Percentiles rank a stretch among this genome's conserved stretches.
These are phyloP conservation scores for Physella acuta DNA, from an alignment of 1,140 invertebrate species.

Conservation along the genomic window DNA sequence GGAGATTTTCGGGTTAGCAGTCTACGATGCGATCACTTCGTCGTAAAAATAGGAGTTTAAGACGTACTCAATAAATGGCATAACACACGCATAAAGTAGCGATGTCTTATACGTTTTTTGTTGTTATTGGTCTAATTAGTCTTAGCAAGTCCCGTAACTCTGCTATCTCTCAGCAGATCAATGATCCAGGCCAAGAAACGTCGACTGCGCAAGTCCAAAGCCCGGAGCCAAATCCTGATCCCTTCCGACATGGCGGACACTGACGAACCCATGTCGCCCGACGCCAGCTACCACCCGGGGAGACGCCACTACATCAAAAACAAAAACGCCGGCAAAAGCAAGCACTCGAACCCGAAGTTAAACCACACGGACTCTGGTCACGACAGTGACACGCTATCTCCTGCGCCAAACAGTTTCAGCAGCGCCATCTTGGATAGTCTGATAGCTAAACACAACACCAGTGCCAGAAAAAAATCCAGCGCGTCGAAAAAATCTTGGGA, in stretches of 20 bases:
- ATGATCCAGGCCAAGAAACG: conserved; percentile 8
- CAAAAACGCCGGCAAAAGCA: neutral
- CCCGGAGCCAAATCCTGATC: neutral
- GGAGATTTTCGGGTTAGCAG: no score
- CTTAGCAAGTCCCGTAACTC: no score
- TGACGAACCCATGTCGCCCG: no score
- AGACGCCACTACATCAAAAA: conserved; percentile 2
- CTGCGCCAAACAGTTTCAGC: neutral
- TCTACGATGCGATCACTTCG: no score
- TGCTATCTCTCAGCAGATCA: neutral
- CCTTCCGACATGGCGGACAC: neutral
- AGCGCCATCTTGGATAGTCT: neutral
- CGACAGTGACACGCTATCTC: conserved; percentile 8
- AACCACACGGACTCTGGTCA: conserved; percentile 13
- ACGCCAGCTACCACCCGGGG: neutral
- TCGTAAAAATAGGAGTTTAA: no score
- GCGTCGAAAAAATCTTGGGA: conserved; percentile 7
- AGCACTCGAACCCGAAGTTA: neutral
- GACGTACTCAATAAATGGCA: no score
- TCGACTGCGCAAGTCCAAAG: neutral
- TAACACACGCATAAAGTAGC: no score
- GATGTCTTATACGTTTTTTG: no score
- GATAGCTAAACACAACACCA: neutral
- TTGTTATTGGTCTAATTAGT: no score
- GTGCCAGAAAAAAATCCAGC: neutral